Evolutionary conservation across 2,113 vertebrate genomes (phyloP), one percentile per base, ranked within the genome.

Genomic region (Oncorhynchus clarkii): DNA sequence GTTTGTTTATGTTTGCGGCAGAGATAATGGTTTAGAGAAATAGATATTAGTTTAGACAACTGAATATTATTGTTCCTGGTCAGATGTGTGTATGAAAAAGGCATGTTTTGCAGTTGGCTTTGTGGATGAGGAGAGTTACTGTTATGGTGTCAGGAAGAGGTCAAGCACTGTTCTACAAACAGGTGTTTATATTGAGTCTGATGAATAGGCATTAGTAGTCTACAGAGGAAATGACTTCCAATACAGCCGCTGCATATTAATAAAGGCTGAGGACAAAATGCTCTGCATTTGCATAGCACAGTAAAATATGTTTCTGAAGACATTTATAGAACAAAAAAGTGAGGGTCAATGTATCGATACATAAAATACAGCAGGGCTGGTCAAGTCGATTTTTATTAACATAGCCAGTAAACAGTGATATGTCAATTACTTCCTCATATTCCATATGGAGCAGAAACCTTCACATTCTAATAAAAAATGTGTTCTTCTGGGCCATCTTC

Each of bases 381-480:
- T 85, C 76, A 77, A 84, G 80, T 80, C 71, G 39, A 86, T 81
- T 92, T 92, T 93, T 91, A 91, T 92, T 93, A 68, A 51, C 68
- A 75, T 27, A 85, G 81, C 84, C 80, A 78, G 66, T 67, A 66
- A 72, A 88, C 86, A 90, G 57, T 39, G 66, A n/a, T 27, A 71
- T 66, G 59, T 68, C 81, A 80, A 80, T 54, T 54, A 71, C 13
- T 77, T 77, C 5, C 70, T 80, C 31, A 24, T 67, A n/a, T 62
- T 78, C 29, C 71, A 76, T 48, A 70, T 68, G 65, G 75, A 76
- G 65, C 70, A 5, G 54, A 72, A 1, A 24, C 9, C 22, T 82
- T 85, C 62, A 86, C 70, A 88, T 45, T 60, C 11, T 65, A 59
- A 54, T 24, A 71, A 81, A 70, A 7, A 26, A 70, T 13, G 16